phyloP scores from a whole-genome alignment of 2,113 vertebrate species.

The Recurvirostra avosetta region DNA sequence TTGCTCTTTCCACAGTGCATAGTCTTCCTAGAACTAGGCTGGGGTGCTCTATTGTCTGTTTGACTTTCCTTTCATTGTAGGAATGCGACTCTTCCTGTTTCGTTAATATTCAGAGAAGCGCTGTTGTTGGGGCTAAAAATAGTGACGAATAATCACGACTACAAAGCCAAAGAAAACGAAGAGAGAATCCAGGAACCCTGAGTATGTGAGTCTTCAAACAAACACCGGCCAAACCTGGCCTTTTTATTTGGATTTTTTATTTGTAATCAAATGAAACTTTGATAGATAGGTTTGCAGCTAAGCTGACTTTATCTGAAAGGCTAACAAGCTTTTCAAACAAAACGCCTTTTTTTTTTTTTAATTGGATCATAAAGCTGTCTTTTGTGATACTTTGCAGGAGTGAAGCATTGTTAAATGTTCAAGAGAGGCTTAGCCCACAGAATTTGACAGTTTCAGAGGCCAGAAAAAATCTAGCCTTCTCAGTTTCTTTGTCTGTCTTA shows the following conservation, averaged over 20 bases:
- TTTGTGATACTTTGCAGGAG: not conserved
- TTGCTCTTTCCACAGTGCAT: not conserved
- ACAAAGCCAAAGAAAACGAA: not conserved
- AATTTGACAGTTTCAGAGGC: not conserved
- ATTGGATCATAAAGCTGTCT: not conserved
- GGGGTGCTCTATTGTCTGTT: not conserved
- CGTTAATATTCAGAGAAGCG: not conserved
- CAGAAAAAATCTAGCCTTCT: not conserved
- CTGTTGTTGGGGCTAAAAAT: not conserved
- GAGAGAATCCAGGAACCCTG: not conserved
- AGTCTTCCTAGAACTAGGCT: not conserved
- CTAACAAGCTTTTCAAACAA: slow-evolving; percentile 5
- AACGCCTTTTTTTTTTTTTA: not conserved
- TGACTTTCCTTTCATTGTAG: not conserved
- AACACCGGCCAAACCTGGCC: not conserved
- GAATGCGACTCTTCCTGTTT: not conserved
- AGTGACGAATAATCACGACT: not conserved
- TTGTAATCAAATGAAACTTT: not conserved
- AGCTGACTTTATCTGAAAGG: not conserved
- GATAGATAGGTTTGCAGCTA: not conserved
- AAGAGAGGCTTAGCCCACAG: not conserved
- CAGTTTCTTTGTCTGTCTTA: not conserved
- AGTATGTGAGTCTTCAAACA: not conserved
- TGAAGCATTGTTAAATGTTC: not conserved
- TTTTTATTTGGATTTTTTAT: not conserved